Base-by-base conservation (phyloP, 1,140 invertebrate genomes). In the Sinonovacula constricta region DNA sequence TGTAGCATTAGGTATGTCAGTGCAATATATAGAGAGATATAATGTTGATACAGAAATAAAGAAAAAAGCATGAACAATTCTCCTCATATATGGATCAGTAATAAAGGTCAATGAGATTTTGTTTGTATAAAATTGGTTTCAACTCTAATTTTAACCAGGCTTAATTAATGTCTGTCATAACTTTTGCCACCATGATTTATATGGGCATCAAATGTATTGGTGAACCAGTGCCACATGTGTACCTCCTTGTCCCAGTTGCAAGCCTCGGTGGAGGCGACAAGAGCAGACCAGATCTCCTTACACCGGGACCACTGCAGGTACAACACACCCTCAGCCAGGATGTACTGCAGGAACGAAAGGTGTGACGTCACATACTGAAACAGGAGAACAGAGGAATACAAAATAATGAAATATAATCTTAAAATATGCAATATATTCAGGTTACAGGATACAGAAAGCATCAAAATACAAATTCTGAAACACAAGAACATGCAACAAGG, bases 261-360 rank as follows among this genome's bases (percentile, higher is more conserved):
- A 24, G 92, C 90, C 53, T 91, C 89, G 5, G 86, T 79, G 63
- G 90, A 92, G 34, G 86, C 88, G 2, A 92, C 88, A 67, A 93
- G 86, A 12, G 90, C 91, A 30, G 91, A 88, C 93, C 93, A 93
- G 56, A 93, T 89, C 71, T 93, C 92, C 67, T 91, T 88, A 45
- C 91, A 92, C 67, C 92, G 81, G 54, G 86, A 87, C 91, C 92
- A 93, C 22, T 90, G 87, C 54, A 93, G 81, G 85, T 92, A 93
- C 5, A 92, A 84, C 60, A 91, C 90, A 30, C 92, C 92, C 76
- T 93, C 92, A 88, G 93, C 91, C 31, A 93, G 85, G 26, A 92
- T 82, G 83, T 93, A 93, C 72, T 92, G 90, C 30, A 93, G 84
- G 80, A 93, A 92, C 56, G 90, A 89, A 33, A 93, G 83, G 81